phyloP scores from a whole-genome alignment of 1,140 invertebrate species.

The Meloidogyne floridensis region DNA sequence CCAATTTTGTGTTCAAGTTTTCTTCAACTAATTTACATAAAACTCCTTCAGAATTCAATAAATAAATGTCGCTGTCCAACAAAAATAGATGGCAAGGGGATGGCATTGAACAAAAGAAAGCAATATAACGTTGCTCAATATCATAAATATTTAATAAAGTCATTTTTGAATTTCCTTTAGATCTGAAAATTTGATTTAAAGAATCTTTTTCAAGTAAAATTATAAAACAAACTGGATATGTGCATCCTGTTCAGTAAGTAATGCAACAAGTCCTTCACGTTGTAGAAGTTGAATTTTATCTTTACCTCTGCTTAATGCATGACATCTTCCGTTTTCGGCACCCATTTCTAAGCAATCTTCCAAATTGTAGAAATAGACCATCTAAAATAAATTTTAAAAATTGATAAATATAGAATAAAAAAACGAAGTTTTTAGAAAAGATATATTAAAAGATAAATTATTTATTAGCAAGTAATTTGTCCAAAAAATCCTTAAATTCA shows the following conservation, averaged over 20 bases:
- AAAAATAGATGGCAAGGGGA: slow-evolving; percentile 47
- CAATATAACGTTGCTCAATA: slow-evolving; percentile 56
- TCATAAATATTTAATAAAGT: slow-evolving; percentile 59
- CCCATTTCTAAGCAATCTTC: slow-evolving; percentile 53
- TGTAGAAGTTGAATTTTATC: slow-evolving; percentile 57
- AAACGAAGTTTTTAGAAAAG: slow-evolving; percentile 1
- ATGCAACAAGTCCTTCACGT: slow-evolving; percentile 45
- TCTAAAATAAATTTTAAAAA: slow-evolving; percentile 40
- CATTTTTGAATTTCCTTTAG: slow-evolving; percentile 43
- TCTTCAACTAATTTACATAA: slow-evolving; percentile 56
- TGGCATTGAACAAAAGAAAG: slow-evolving; percentile 58
- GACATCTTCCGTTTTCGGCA: slow-evolving; percentile 51
- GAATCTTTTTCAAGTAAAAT: slow-evolving; percentile 32
- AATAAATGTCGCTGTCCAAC: slow-evolving; percentile 42
- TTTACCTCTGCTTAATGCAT: slow-evolving; percentile 48
- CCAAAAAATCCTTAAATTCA: no score
- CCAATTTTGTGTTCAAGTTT: slow-evolving; percentile 55
- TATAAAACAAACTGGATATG: neutral
- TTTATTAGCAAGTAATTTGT: no score
- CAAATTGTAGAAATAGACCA: slow-evolving; percentile 63
- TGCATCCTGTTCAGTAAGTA: slow-evolving; percentile 51
- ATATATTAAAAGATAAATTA: neutral
- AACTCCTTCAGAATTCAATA: slow-evolving; percentile 49
- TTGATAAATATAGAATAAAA: neutral
- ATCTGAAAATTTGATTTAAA: neutral